These are phyloP conservation scores for Nemopilema nomurai DNA, from an alignment of 30 jellyfish, hydroid and myxozoan genomes.

Conservation along the genomic window DNA sequence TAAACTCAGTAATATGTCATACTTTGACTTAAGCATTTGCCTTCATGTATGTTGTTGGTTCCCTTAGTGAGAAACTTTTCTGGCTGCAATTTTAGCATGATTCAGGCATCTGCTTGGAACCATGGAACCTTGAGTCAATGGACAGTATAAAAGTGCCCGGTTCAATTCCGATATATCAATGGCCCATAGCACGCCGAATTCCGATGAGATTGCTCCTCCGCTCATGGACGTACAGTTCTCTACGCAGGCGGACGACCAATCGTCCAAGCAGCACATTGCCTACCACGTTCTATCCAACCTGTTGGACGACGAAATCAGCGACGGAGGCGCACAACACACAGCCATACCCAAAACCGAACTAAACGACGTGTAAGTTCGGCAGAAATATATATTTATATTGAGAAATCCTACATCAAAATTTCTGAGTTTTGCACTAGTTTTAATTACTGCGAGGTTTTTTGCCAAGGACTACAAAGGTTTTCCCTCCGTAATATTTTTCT, in stretches of 20 bases:
- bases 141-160: conserved; percentile 15
- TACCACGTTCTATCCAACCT: conserved; percentile 87
- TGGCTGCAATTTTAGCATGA: conserved; percentile 40
- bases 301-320: conserved; percentile 91
- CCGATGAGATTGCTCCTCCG: conserved; percentile 71
- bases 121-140: conserved; percentile 38
- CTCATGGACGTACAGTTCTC: conserved; percentile 49
- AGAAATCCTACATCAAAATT: background rate
- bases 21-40: too few species aligned
- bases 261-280: conserved; percentile 89
- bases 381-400: background rate
- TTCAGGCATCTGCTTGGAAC: conserved; percentile 58
- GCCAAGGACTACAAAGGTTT: too few species aligned
- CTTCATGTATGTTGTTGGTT: too few species aligned
- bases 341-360: conserved; percentile 11
- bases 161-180: conserved; percentile 56
- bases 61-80: too few species aligned
- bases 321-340: conserved; percentile 65
- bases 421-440: background rate
- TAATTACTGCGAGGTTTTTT: background rate
- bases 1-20: too few species aligned
- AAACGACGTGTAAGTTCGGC: conserved; percentile 53
- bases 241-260: conserved; percentile 20
- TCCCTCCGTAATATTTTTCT: too few species aligned
- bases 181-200: conserved; percentile 74